A percentile compares a stretch with the other conserved stretches of the same genome.
Conservation (phyloP, 2,113 vertebrate species). For the Macquaria ambigua region DNA sequence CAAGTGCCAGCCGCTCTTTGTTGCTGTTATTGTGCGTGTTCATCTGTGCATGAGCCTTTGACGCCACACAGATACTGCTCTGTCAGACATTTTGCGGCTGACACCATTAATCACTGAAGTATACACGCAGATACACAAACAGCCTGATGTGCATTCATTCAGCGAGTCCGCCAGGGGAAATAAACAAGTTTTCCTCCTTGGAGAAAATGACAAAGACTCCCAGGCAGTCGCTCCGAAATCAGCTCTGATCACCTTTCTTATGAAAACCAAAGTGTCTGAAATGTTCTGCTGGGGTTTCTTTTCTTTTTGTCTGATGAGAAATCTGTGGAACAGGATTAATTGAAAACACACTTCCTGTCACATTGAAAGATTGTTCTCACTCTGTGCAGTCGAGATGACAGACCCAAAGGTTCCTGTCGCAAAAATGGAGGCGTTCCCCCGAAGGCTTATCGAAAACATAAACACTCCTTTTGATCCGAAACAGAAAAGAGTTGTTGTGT, state of each 20-base stretch:
- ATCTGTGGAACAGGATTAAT: conserved; percentile 32
- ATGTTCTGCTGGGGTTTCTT: conserved; percentile 5
- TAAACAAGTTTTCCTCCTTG: conserved; percentile 29
- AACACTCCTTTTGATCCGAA: conserved; percentile 28
- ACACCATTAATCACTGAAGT: conserved; percentile 66
- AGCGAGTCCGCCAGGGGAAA: conserved; percentile 34
- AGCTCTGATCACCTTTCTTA: conserved; percentile 54
- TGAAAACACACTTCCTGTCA: conserved; percentile 21
- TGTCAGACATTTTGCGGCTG: conserved; percentile 51
- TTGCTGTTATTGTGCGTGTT: conserved; percentile 34
- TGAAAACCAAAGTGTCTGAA: conserved; percentile 11
- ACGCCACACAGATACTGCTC: conserved; percentile 45
- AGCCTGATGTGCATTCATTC: not conserved
- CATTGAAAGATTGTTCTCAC: conserved; percentile 3
- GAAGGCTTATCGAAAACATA: conserved; percentile 15
- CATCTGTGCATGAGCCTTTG: conserved; percentile 30
- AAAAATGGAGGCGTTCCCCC: not conserved
- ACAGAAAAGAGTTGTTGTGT: not conserved
- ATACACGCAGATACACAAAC: conserved; percentile 35
- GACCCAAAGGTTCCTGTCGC: not conserved
- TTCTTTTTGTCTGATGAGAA: conserved; percentile 10
- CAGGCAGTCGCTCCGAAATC: conserved; percentile 5
- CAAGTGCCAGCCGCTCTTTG: conserved; percentile 32
- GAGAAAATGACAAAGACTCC: conserved; percentile 32
- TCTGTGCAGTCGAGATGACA: conserved; percentile 14